Percentiles rank a stretch among this genome's conserved stretches.
Evolutionary conservation across 2,797 vertebrate genomes (phyloP).

Genomic region (Poecile montanus): DNA sequence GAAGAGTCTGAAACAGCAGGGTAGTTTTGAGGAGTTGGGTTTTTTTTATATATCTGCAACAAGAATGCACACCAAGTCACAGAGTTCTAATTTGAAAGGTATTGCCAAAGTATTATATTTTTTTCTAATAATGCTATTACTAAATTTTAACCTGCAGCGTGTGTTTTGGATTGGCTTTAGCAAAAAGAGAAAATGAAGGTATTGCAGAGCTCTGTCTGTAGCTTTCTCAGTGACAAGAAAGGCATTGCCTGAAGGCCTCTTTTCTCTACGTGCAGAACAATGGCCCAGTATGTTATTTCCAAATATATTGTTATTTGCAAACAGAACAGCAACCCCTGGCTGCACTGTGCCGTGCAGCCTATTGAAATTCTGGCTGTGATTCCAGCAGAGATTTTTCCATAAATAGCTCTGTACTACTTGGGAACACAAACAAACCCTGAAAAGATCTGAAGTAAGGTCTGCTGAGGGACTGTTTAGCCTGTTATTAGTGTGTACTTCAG

Average conservation of each 20-base stretch:
- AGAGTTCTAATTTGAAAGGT: background rate
- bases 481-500: background rate
- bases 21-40: background rate
- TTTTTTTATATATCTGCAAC: background rate
- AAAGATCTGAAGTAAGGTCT: background rate
- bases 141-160: background rate
- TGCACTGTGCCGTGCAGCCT: slow-evolving; percentile 10
- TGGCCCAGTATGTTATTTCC: slow-evolving; percentile 50
- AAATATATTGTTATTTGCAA: slow-evolving; percentile 65
- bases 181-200: background rate
- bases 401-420: slow-evolving; percentile 58
- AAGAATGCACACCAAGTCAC: background rate
- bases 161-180: background rate
- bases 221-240: background rate
- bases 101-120: background rate
- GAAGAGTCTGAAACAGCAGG: background rate
- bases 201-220: background rate
- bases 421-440: slow-evolving; percentile 43
- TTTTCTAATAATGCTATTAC: background rate
- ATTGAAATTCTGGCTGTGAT: slow-evolving; percentile 62
- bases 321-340: slow-evolving; percentile 39
- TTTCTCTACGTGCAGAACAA: slow-evolving; percentile 1
- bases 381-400: slow-evolving; percentile 60
- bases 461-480: background rate
- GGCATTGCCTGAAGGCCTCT: slow-evolving; percentile 27